Percentiles rank a stretch among this genome's conserved stretches.
These are phyloP conservation scores for Okamejei kenojei DNA, from an alignment of 2,797 vertebrate species.

Conservation along the genomic window DNA sequence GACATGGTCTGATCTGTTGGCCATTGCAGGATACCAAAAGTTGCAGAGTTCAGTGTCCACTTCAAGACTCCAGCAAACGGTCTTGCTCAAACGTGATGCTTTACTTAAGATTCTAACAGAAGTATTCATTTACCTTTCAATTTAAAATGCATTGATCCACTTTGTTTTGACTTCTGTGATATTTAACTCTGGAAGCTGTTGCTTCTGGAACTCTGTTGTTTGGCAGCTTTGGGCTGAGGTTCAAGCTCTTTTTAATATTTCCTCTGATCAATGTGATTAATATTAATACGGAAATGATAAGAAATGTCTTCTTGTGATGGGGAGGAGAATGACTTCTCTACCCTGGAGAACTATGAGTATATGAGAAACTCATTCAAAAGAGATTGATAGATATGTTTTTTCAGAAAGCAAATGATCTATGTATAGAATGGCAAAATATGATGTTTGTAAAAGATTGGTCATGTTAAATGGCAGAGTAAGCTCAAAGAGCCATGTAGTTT, in stretches of 20 bases:
- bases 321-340: too few species aligned
- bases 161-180: neutral
- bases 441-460: too few species aligned
- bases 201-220: neutral
- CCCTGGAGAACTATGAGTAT: too few species aligned
- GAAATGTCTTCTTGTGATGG: too few species aligned
- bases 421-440: too few species aligned
- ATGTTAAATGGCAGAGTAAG: too few species aligned
- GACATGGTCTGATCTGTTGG: neutral
- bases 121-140: neutral
- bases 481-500: too few species aligned
- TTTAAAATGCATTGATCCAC: neutral
- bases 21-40: neutral
- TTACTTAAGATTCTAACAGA: neutral
- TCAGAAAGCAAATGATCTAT: too few species aligned
- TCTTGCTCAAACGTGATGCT: neutral
- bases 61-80: neutral
- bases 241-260: neutral
- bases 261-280: neutral
- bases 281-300: too few species aligned
- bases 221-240: neutral
- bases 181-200: neutral
- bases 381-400: too few species aligned
- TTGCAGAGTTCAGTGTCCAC: neutral
- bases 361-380: too few species aligned